These are phyloP conservation scores for Nanorana parkeri DNA, from an alignment of 2,113 vertebrate genomes.

Conservation along the genomic window DNA sequence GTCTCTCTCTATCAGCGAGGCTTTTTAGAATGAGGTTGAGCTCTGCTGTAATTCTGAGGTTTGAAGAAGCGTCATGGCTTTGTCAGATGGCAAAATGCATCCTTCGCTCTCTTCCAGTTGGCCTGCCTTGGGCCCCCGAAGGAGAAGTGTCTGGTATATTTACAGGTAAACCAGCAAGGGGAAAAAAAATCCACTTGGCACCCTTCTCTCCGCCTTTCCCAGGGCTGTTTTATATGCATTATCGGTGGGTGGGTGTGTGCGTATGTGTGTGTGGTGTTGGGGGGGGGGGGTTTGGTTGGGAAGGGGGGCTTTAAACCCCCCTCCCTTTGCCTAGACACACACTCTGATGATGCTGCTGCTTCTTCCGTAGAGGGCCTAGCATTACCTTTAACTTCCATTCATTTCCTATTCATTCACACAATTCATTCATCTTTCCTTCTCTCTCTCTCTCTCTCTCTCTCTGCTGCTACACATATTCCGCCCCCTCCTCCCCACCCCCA, in stretches of 20 bases:
- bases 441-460: slow-evolving; percentile 32
- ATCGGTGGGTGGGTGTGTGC: slow-evolving; percentile 19
- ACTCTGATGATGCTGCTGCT: slow-evolving; percentile 43
- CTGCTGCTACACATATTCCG: slow-evolving; percentile 32
- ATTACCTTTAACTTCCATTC: slow-evolving; percentile 55
- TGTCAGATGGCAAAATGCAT: slow-evolving; percentile 67
- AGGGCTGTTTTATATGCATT: slow-evolving; percentile 51
- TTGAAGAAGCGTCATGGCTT: slow-evolving; percentile 62
- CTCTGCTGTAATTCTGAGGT: slow-evolving; percentile 53
- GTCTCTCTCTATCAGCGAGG: slow-evolving; percentile 62
- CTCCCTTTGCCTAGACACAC: slow-evolving; percentile 61
- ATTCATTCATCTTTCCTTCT: slow-evolving; percentile 57
- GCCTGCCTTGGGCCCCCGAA: slow-evolving; percentile 87
- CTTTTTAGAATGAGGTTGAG: slow-evolving; percentile 56
- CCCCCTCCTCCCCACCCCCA: slow-evolving; percentile 43
- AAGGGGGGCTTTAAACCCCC: slow-evolving; percentile 53
- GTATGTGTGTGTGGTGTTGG: background rate
- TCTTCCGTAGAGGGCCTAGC: slow-evolving; percentile 45
- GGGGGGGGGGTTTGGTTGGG: background rate
- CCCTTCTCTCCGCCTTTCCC: slow-evolving; percentile 63
- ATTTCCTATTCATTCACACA: slow-evolving; percentile 58
- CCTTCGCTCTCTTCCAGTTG: slow-evolving; percentile 88
- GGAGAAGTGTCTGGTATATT: slow-evolving; percentile 92
- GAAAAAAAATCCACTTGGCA: slow-evolving; percentile 62
- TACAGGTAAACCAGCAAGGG: slow-evolving; percentile 81